Evolutionary conservation across 2,888 invertebrate genomes (phyloP).

Genomic region (Tetropium fuscum): DNA sequence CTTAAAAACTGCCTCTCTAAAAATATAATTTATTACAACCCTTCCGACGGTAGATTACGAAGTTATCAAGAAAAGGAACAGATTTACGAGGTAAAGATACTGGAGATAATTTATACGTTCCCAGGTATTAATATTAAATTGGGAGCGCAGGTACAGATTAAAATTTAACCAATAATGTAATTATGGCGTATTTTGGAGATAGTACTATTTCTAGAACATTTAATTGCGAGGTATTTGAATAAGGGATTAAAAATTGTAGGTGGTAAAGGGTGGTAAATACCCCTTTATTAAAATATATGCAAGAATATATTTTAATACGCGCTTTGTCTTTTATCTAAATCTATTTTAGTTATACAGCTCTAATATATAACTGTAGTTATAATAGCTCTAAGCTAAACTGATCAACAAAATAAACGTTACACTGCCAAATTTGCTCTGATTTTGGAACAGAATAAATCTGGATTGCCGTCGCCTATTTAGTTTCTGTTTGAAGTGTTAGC

Average conservation of each 20-base stretch:
- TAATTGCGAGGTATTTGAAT: neutral
- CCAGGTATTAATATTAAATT: conserved; percentile 10
- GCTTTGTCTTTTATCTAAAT: too few relatives aligned
- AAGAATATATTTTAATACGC: too few relatives aligned
- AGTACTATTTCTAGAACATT: neutral
- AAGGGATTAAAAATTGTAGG: neutral
- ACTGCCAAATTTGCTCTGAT: too few relatives aligned
- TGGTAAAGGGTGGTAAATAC: neutral
- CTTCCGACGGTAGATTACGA: neutral
- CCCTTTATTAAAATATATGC: too few relatives aligned
- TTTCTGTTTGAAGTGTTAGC: too few relatives aligned
- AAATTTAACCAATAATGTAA: conserved; percentile 18
- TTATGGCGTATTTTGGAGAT: too few relatives aligned
- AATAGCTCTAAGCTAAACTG: too few relatives aligned
- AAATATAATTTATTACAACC: conserved; percentile 18
- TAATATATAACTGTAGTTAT: too few relatives aligned
- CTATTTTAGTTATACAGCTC: too few relatives aligned
- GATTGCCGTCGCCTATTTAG: too few relatives aligned
- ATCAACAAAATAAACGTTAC: too few relatives aligned
- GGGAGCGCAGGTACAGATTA: neutral
- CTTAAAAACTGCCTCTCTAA: neutral
- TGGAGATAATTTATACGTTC: conserved; percentile 8
- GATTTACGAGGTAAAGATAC: neutral
- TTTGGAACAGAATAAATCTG: too few relatives aligned
- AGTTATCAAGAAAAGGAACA: neutral